These are phyloP conservation scores for Drosophila cardini DNA, from an alignment of 1,140 invertebrate genomes.

Conservation along the genomic window DNA sequence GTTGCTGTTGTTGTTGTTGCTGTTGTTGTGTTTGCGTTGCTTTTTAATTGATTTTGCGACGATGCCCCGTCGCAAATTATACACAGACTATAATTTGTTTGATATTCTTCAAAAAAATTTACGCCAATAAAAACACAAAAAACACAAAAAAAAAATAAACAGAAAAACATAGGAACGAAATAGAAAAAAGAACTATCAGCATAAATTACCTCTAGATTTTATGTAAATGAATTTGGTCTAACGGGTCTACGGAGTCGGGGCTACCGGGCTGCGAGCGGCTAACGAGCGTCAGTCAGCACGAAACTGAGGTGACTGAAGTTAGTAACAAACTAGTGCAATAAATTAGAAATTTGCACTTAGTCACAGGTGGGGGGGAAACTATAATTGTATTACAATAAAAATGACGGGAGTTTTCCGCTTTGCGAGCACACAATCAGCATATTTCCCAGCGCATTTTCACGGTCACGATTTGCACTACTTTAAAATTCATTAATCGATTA, in stretches of 20 bases:
- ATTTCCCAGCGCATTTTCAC: conserved; percentile 23
- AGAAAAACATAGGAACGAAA: conserved; percentile 47
- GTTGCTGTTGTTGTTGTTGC: neutral
- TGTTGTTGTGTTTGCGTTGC: conserved; percentile 57
- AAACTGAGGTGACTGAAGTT: neutral
- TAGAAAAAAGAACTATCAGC: conserved; percentile 45
- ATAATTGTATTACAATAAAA: conserved; percentile 48
- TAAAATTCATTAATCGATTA: neutral
- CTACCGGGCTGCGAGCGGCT: conserved; percentile 19
- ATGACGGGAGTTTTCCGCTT: conserved; percentile 53
- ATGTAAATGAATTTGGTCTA: conserved; percentile 63
- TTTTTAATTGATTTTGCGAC: conserved; percentile 79
- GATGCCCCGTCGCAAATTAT: conserved; percentile 61
- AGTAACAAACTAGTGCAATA: conserved; percentile 53
- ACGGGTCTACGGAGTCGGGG: conserved; percentile 39
- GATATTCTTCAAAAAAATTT: conserved; percentile 70
- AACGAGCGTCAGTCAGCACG: conserved; percentile 6
- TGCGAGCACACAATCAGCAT: conserved; percentile 21
- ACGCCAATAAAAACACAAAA: conserved; percentile 69
- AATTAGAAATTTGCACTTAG: conserved; percentile 59
- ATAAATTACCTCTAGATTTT: conserved; percentile 58
- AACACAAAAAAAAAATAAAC: conserved; percentile 58
- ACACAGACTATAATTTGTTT: conserved; percentile 59
- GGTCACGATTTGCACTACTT: conserved; percentile 20
- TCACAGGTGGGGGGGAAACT: conserved; percentile 11